A percentile compares a stretch with the other conserved stretches of the same genome.
Conservation (phyloP, 2,888 invertebrate genomes). For the Sminthurinus aureus region DNA sequence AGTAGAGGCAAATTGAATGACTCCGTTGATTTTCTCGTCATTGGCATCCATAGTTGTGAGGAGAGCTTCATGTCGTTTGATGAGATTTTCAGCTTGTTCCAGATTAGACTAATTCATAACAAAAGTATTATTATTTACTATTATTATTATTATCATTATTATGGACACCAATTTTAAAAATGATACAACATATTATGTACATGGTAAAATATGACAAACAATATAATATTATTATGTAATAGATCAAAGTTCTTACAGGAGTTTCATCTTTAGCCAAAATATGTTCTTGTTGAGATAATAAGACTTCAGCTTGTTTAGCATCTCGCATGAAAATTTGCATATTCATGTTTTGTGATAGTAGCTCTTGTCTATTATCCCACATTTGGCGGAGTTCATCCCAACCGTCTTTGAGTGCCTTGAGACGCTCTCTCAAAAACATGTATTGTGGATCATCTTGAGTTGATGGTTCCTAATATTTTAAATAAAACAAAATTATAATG, state of each 20-base stretch:
- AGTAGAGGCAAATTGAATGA: constrained; percentile 92
- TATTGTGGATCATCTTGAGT: constrained; percentile 98
- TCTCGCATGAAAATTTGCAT: constrained; percentile 95
- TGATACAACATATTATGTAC: not conserved
- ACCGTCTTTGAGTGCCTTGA: constrained; percentile 97
- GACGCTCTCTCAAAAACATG: constrained; percentile 98
- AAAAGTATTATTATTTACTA: constrained; percentile 4
- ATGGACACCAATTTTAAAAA: not conserved
- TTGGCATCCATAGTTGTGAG: constrained; percentile 99
- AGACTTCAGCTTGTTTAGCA: constrained; percentile 95
- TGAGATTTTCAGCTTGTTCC: constrained; percentile 96
- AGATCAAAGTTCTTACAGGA: constrained; percentile 70
- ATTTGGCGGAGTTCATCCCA: constrained; percentile 99
- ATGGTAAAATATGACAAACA: not conserved
- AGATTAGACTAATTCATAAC: constrained; percentile 70
- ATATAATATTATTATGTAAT: no score
- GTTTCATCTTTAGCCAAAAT: constrained; percentile 96
- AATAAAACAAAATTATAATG: not conserved
- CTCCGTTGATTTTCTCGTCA: constrained; percentile 98
- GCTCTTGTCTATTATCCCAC: constrained; percentile 96
- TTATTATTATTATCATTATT: not conserved
- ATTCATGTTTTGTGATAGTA: constrained; percentile 93
- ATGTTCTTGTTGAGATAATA: constrained; percentile 98
- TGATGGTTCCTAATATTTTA: constrained; percentile 71
- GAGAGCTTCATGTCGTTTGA: constrained; percentile 98